Evolutionary conservation across 2,888 invertebrate species (phyloP), one percentile per base, ranked within the genome.

Genomic region (Epinotia nisella): DNA sequence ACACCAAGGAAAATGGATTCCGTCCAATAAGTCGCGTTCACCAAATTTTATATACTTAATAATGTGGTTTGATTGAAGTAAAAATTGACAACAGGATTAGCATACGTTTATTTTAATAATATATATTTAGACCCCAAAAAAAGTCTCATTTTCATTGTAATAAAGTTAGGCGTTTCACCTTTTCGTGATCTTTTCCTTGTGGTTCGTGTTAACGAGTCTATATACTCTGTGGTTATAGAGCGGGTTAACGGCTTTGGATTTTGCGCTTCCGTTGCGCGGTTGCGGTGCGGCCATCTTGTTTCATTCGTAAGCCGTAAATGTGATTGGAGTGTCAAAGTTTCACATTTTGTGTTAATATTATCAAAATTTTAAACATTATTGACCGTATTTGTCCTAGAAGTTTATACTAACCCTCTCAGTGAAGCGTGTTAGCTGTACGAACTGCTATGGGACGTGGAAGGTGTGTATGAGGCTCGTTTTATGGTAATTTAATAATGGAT

Each of bases 1-100:
- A 93, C 92, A 89, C 88, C 92, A 71, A 65, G 75, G 92, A 92
- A 92, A 93, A 93, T 93, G 92, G 92, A 92, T 88, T 87, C 92
- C 89, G 71, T 77, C 56, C 62, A 56, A 68, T 78, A 78, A 79
- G 79, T 74, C 72, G 77, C 80, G 77, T 81, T 81, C 79, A 79
- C 24, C 11, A 13, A 55, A 49, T 19, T 49, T 15, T n/a, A 39
- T 39, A 39, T 19, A 15, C 15, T 45, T 45, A 61, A 61, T 39
- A 13, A 39, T 56, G 11, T 13, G 45, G 15, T 45, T 45, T 45
- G 45, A 3, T 3, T 15, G 3, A 15, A 45, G 13, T 59, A 59
- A 35, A 58, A 60, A 10, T 19, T 19, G 0, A 11, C 2, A 11
- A 11, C 1, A 11, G 11, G 11, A 29, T 35, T 13, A 41, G 41